Percentiles rank a stretch among this genome's conserved stretches.
Conservation (phyloP, 2,113 vertebrate genomes). For the Pseudopipra pipra region DNA sequence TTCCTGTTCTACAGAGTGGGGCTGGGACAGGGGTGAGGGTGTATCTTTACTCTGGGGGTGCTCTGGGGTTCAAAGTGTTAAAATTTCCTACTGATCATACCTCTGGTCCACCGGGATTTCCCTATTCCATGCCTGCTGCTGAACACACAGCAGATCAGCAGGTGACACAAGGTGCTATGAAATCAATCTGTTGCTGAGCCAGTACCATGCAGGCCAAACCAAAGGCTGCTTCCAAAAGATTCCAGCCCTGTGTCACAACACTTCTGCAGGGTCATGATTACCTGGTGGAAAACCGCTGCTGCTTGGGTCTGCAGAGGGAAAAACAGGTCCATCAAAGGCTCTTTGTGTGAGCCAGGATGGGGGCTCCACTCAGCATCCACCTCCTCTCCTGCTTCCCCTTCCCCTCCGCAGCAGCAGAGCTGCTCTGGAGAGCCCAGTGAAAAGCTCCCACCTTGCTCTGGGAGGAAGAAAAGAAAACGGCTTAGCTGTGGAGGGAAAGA, state of each 20-base stretch:
- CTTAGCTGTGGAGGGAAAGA: background rate
- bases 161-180: background rate
- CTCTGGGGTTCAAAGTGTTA: background rate
- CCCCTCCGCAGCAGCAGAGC: fast-evolving
- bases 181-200: fast-evolving
- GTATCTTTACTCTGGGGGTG: background rate
- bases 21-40: fast-evolving
- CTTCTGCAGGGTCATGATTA: fast-evolving
- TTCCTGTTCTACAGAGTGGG: background rate
- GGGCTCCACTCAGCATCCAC: background rate
- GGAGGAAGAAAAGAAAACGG: background rate
- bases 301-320: background rate
- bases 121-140: background rate
- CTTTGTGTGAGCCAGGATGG: fast-evolving
- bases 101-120: background rate
- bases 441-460: background rate
- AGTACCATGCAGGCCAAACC: background rate
- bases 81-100: background rate
- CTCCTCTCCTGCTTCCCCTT: background rate
- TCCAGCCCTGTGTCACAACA: background rate
- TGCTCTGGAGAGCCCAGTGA: background rate
- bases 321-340: background rate
- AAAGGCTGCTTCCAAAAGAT: background rate
- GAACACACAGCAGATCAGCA: background rate
- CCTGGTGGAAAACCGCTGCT: background rate